A percentile compares a stretch with the other conserved stretches of the same genome.
Evolutionary conservation across 1,140 invertebrate species (phyloP).

Genomic region (Drepana arcuata): DNA sequence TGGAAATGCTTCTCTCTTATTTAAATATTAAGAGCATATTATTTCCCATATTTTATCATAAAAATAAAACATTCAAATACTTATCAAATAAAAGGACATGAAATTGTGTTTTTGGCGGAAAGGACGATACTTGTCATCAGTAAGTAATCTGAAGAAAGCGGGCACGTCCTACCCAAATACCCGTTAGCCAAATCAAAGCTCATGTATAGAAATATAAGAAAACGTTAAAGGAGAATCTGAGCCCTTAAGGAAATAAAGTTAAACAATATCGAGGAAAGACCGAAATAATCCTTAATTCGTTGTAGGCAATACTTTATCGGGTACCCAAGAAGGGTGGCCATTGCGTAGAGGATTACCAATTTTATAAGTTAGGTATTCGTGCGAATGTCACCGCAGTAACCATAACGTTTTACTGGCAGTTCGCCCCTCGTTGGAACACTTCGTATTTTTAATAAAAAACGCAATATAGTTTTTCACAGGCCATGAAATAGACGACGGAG

Average conservation of each 20-base stretch:
- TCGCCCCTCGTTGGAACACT: slow-evolving; percentile 59
- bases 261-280: slow-evolving; percentile 20
- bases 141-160: no score
- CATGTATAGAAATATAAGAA: no score
- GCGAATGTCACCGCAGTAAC: slow-evolving; percentile 65
- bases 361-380: slow-evolving; percentile 66
- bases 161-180: no score
- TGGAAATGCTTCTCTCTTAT: no score
- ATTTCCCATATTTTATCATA: no score
- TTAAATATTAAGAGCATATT: no score
- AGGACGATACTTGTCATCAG: no score
- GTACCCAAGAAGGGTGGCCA: slow-evolving; percentile 27
- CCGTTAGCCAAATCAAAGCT: no score
- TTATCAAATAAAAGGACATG: slow-evolving; percentile 14
- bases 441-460: slow-evolving; percentile 67
- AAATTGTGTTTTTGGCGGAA: no score
- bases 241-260: slow-evolving; percentile 11
- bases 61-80: no score
- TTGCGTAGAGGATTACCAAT: slow-evolving; percentile 50
- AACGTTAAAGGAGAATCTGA: no score
- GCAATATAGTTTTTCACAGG: slow-evolving; percentile 60
- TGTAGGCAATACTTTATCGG: slow-evolving; percentile 38
- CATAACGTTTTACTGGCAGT: slow-evolving; percentile 66
- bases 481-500: slow-evolving; percentile 26
- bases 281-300: slow-evolving; percentile 32